Evolutionary conservation across 2,888 invertebrate species (phyloP), one percentile per base, ranked within the genome.

Genomic region (Leptinotarsa juncta): DNA sequence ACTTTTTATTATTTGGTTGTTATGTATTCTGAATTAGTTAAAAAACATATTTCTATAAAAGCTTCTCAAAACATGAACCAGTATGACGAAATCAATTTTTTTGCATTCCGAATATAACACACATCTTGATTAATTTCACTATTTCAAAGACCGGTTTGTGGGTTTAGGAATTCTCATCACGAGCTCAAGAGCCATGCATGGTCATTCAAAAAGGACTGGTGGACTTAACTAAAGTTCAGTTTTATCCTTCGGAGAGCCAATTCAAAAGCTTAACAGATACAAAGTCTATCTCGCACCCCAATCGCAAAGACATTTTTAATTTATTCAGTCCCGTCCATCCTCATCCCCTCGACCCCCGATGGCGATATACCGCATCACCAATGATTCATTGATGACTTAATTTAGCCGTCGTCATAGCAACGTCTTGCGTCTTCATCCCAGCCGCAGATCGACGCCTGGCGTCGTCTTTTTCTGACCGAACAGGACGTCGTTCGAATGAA

Each of bases 361-460:
- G 79, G 80, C 78, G 79, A 82, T 82, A 82, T 81, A 84, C 84
- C 85, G 85, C 86, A 86, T 86, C 85, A 84, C 84, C 87, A 86
- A 87, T 87, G 86, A 87, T 86, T 87, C 87, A 87, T 87, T 87
- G 87, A 87, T 87, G 87, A 87, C 86, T 87, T 87, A 87, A 87
- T 87, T 87, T 87, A 85, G 85, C 84, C 83, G 87, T 86, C 81
- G 84, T 83, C 85, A 87, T 87, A 83, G 84, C 84, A 83, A 86
- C 86, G 83, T 83, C 82, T 81, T 81, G 80, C 84, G 81, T 86
- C 86, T 84, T 82, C 80, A 81, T 85, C 84, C 78, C 79, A 74
- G 81, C 76, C 79, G 74, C 71, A 75, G 73, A 70, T 75, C 77
- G 78, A 77, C 78, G 78, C 74, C 72, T 75, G 81, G 78, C 78